Percentiles rank a stretch among this genome's conserved stretches.
phyloP scores from a whole-genome alignment of 2,888 invertebrate species.

The Parelbella ahira region DNA sequence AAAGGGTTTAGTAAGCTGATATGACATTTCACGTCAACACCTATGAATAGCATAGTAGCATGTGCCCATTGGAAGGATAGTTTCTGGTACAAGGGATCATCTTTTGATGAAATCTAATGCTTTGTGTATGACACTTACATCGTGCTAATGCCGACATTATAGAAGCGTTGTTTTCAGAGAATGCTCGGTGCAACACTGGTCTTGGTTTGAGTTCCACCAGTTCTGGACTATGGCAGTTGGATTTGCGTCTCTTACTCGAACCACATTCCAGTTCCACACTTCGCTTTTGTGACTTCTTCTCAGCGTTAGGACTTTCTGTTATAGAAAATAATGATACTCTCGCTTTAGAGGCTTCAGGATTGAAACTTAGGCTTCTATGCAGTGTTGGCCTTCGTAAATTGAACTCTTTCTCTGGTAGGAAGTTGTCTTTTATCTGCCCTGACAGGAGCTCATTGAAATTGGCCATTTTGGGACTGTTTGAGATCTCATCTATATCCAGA shows the following conservation, averaged over 20 bases:
- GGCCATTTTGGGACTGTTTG: conserved; percentile 61
- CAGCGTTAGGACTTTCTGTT: conserved; percentile 49
- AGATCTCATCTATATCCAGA: conserved; percentile 58
- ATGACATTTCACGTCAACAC: too few relatives aligned
- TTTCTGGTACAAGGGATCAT: too few relatives aligned
- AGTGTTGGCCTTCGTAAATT: conserved; percentile 42
- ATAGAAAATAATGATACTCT: conserved; percentile 52
- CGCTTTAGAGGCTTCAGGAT: conserved; percentile 47
- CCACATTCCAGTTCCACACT: conserved; percentile 57
- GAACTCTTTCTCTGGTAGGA: conserved; percentile 41
- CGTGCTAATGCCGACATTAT: conserved; percentile 87
- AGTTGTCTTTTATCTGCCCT: conserved; percentile 56
- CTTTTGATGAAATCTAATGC: too few relatives aligned
- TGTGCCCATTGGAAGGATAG: too few relatives aligned
- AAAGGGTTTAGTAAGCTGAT: too few relatives aligned
- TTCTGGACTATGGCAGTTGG: conserved; percentile 37
- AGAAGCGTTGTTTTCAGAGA: conserved; percentile 89
- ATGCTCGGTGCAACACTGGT: conserved; percentile 80
- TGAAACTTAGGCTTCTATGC: conserved; percentile 57
- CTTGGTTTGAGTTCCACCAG: conserved; percentile 32
- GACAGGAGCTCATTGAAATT: conserved; percentile 62
- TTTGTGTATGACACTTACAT: too few relatives aligned
- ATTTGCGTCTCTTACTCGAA: conserved; percentile 58
- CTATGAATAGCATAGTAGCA: too few relatives aligned
- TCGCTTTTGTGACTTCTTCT: conserved; percentile 76